Conservation (phyloP, 2,888 invertebrate species). For the Ephialtes manifestator region DNA sequence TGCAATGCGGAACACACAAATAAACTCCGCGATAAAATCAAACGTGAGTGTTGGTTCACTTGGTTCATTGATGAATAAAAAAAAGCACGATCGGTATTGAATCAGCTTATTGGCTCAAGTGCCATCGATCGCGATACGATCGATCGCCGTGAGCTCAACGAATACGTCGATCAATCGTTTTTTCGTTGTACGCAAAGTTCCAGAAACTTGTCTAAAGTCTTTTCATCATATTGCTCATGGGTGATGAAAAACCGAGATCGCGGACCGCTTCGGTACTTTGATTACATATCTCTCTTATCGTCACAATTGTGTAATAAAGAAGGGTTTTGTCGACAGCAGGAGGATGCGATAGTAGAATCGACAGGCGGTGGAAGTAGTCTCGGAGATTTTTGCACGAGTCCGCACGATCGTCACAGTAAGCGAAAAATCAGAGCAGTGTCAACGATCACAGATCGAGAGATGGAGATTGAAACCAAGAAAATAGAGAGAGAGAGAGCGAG, state of each 20-base stretch:
- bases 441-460: neutral
- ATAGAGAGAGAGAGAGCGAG: no score
- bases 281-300: constrained; percentile 1
- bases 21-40: neutral
- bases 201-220: neutral
- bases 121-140: constrained; percentile 54
- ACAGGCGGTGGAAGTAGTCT: neutral
- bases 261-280: neutral
- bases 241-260: neutral
- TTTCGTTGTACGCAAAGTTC: neutral
- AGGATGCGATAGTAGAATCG: neutral
- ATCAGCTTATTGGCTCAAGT: constrained; percentile 21
- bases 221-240: neutral
- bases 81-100: neutral
- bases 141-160: constrained; percentile 42
- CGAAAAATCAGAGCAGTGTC: neutral
- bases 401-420: neutral
- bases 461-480: neutral
- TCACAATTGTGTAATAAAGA: constrained; percentile 56
- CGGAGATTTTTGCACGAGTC: neutral
- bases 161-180: constrained; percentile 1
- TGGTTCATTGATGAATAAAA: no score
- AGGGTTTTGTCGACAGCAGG: neutral
- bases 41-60: neutral
- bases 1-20: neutral